These are phyloP conservation scores for Acanthurus tractus DNA, from an alignment of 2,797 vertebrate species.

Conservation along the genomic window DNA sequence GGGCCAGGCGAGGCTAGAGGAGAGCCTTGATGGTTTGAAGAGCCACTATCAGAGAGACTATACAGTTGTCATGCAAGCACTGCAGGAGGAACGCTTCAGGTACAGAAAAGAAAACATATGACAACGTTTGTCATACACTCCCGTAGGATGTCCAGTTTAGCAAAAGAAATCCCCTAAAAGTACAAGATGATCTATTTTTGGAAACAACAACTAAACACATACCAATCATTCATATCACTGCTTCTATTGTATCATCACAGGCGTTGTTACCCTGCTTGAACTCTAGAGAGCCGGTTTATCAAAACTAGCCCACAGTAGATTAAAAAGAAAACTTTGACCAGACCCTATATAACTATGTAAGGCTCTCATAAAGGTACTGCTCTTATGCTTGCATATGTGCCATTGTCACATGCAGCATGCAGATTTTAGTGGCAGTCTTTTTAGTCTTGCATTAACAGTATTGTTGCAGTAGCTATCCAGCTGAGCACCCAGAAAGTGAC, in stretches of 20 bases:
- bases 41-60: slow-evolving; percentile 95
- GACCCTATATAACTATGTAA: slow-evolving; percentile 3
- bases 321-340: slow-evolving; percentile 44
- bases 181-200: slow-evolving; percentile 40
- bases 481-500: background rate
- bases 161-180: slow-evolving; percentile 28
- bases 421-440: slow-evolving; percentile 3
- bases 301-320: slow-evolving; percentile 31
- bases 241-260: slow-evolving; percentile 5
- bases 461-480: background rate
- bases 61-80: slow-evolving; percentile 91
- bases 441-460: slow-evolving; percentile 3
- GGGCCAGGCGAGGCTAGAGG: slow-evolving; percentile 91
- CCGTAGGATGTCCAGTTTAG: background rate
- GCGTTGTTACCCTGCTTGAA: background rate
- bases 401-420: background rate
- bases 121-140: slow-evolving; percentile 15
- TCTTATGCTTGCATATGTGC: background rate
- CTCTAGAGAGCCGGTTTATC: slow-evolving; percentile 31
- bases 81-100: slow-evolving; percentile 98
- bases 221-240: slow-evolving; percentile 1
- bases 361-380: background rate
- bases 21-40: slow-evolving; percentile 92
- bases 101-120: slow-evolving; percentile 59
- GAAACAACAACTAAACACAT: slow-evolving; percentile 3